These are phyloP conservation scores for Dendrocopos noguchii DNA, from an alignment of 2,113 vertebrate genomes.

Conservation along the genomic window DNA sequence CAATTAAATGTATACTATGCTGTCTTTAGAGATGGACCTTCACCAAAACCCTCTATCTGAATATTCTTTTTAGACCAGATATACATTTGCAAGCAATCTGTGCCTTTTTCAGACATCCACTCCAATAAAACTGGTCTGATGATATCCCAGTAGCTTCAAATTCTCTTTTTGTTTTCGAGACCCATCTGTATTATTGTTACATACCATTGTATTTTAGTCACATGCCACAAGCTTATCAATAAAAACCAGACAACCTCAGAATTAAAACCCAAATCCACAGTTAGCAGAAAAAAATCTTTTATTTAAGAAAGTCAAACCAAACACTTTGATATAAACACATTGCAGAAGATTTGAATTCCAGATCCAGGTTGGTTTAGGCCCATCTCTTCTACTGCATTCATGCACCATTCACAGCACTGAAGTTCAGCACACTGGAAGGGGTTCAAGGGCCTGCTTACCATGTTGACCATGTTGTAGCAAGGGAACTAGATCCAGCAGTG, in stretches of 20 bases:
- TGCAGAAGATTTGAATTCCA: constrained; percentile 39
- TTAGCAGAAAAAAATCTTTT: not conserved
- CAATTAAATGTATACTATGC: not conserved
- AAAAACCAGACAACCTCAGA: constrained; percentile 13
- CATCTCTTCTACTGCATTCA: constrained; percentile 55
- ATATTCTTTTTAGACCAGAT: not conserved
- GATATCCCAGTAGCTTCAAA: not conserved
- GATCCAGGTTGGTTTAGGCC: constrained; percentile 63
- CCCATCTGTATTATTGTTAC: not conserved
- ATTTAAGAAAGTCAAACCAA: constrained; percentile 44
- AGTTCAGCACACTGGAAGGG: constrained; percentile 22
- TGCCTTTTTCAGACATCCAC: not conserved
- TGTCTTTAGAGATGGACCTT: constrained; percentile 49
- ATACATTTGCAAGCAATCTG: not conserved
- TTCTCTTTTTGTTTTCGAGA: constrained; percentile 1
- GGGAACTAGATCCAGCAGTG: constrained; percentile 99
- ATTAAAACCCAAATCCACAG: constrained; percentile 47
- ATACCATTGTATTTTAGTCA: not conserved
- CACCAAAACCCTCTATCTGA: constrained; percentile 45
- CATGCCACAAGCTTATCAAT: not conserved
- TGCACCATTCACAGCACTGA: constrained; percentile 38
- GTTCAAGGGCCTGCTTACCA: constrained; percentile 87
- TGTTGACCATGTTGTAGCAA: constrained; percentile 99
- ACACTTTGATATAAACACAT: constrained; percentile 14
- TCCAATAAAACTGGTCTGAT: not conserved